These are phyloP conservation scores for Silurus meridionalis DNA, from an alignment of 2,113 vertebrate species.

Conservation along the genomic window DNA sequence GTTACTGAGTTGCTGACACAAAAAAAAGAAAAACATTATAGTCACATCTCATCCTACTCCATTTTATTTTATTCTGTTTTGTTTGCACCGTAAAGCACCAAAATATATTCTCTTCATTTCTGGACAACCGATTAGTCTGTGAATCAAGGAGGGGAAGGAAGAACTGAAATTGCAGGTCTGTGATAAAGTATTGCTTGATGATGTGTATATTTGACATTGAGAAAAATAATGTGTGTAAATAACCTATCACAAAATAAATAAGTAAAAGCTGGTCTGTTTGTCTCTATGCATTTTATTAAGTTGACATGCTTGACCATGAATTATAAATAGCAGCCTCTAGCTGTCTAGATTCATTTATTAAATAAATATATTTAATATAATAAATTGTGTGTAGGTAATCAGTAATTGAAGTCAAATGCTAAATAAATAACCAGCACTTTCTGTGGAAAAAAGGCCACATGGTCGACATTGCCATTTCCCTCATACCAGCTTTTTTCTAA, in stretches of 20 bases:
- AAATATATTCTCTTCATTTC: conserved; percentile 43
- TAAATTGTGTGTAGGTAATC: background rate
- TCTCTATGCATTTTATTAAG: conserved; percentile 15
- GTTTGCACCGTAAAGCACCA: conserved; percentile 38
- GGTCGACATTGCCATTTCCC: background rate
- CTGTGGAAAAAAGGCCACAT: background rate
- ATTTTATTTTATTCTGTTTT: conserved; percentile 40
- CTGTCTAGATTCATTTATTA: background rate
- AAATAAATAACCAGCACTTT: background rate
- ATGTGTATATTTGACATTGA: conserved; percentile 51
- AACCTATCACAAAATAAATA: conserved; percentile 56
- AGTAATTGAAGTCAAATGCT: background rate
- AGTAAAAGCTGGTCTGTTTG: conserved; percentile 34
- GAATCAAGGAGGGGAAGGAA: conserved; percentile 38
- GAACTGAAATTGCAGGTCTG: conserved; percentile 35
- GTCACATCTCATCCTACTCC: conserved; percentile 15
- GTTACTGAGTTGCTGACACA: conserved; percentile 50
- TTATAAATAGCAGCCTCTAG: background rate
- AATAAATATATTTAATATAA: too few species aligned
- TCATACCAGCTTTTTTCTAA: background rate
- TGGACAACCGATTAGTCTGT: conserved; percentile 48
- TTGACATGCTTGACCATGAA: background rate
- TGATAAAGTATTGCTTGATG: conserved; percentile 53
- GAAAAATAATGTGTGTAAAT: conserved; percentile 52
- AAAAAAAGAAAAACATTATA: background rate